Percentiles rank a stretch among this genome's conserved stretches.
These are phyloP conservation scores for Hirundo rustica DNA, from an alignment of 2,797 vertebrate species.

Conservation along the genomic window DNA sequence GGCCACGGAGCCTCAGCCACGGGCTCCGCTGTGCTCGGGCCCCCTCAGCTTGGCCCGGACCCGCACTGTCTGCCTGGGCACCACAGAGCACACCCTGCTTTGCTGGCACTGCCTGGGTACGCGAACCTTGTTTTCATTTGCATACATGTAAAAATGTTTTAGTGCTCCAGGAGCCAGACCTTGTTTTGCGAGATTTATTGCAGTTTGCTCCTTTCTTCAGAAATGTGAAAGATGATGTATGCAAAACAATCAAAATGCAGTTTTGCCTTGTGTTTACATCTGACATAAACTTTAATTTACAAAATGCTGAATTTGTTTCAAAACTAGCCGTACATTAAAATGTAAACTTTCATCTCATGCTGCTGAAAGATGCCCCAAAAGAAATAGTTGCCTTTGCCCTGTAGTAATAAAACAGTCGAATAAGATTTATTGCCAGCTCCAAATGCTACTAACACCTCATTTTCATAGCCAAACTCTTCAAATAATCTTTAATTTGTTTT, in stretches of 20 bases:
- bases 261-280: background rate
- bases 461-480: constrained; percentile 48
- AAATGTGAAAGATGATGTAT: background rate
- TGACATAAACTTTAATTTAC: background rate
- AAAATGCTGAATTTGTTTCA: background rate
- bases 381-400: constrained; percentile 17
- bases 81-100: background rate
- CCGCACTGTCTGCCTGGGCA: background rate
- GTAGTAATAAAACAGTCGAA: constrained; percentile 24
- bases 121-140: background rate
- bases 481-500: constrained; percentile 60
- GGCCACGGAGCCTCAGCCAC: background rate
- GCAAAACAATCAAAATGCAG: background rate
- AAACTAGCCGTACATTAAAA: background rate
- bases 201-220: background rate
- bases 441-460: constrained; percentile 52
- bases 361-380: background rate
- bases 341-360: background rate
- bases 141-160: background rate
- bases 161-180: background rate
- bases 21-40: background rate
- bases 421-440: constrained; percentile 52
- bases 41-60: background rate
- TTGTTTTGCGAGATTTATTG: background rate
- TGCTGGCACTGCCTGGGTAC: background rate